phyloP scores from a whole-genome alignment of 1,140 invertebrate species.

The Aphaenogaster floridana region DNA sequence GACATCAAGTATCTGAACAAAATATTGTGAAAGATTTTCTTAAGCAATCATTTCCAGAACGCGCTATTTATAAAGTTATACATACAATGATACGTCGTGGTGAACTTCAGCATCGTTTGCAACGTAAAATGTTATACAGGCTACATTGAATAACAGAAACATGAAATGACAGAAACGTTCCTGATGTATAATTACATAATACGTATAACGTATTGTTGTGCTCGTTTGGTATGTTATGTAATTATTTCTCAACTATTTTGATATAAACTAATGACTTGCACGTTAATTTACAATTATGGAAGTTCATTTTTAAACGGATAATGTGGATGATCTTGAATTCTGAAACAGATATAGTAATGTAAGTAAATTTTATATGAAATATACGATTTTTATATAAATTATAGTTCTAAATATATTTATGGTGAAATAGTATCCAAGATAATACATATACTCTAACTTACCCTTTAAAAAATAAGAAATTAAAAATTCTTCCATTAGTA shows the following conservation, averaged over 20 bases:
- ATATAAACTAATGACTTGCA: constrained; percentile 42
- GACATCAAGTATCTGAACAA: constrained; percentile 98
- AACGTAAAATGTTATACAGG: constrained; percentile 98
- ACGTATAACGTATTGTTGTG: constrained; percentile 19
- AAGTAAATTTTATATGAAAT: constrained; percentile 18
- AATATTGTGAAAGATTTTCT: constrained; percentile 98
- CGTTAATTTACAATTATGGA: constrained; percentile 62
- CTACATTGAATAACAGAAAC: constrained; percentile 88
- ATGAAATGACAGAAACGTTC: constrained; percentile 66
- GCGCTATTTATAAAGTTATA: constrained; percentile 95
- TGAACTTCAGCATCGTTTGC: constrained; percentile 97
- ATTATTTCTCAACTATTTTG: constrained; percentile 41
- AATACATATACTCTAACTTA: constrained; percentile 72
- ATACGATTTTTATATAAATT: constrained; percentile 28
- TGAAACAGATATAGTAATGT: constrained; percentile 72
- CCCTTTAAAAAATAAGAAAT: constrained; percentile 88
- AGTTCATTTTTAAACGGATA: constrained; percentile 87
- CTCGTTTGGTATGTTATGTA: constrained; percentile 21
- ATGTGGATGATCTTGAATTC: constrained; percentile 87
- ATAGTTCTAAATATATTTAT: not conserved
- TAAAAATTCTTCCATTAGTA: constrained; percentile 87
- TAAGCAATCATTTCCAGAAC: constrained; percentile 97
- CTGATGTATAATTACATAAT: constrained; percentile 57
- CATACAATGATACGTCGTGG: constrained; percentile 97
- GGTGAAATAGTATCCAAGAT: constrained; percentile 15